Evolutionary conservation across 1,140 invertebrate genomes (phyloP).

Genomic region (Brachionus asplanchnoidis): DNA sequence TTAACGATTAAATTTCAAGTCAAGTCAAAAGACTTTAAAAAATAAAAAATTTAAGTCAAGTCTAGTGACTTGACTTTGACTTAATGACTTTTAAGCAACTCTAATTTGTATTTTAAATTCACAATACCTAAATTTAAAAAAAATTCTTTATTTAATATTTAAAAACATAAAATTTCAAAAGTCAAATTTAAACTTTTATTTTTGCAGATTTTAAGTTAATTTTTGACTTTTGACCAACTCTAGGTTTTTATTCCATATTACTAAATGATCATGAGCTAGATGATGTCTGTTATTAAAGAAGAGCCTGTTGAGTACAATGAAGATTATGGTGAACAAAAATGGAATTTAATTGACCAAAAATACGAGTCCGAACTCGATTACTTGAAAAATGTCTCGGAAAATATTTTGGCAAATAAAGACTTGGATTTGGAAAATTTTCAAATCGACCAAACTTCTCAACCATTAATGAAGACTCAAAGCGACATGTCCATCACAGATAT

Average conservation of each 20-base stretch:
- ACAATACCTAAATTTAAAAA: too few relatives aligned
- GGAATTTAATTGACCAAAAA: neutral
- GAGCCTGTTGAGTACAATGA: neutral
- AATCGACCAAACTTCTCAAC: neutral
- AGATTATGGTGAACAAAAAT: neutral
- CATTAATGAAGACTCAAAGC: neutral
- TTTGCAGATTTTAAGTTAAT: too few relatives aligned
- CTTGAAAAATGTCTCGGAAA: neutral
- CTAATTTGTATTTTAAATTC: too few relatives aligned
- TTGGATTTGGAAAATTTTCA: neutral
- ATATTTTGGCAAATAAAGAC: neutral
- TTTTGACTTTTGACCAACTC: too few relatives aligned
- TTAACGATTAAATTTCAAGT: too few relatives aligned
- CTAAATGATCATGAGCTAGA: neutral
- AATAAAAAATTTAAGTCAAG: too few relatives aligned
- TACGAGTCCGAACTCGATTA: neutral
- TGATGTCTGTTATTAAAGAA: neutral
- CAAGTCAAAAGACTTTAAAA: too few relatives aligned
- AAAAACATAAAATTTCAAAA: too few relatives aligned
- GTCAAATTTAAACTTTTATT: too few relatives aligned
- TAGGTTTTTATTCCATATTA: neutral
- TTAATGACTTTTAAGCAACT: too few relatives aligned
- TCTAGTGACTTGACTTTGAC: too few relatives aligned
- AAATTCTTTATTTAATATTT: too few relatives aligned
- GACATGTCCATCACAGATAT: neutral